Base-by-base conservation (phyloP, 2,113 vertebrate species). In the Rousettus leschenaultii region DNA sequence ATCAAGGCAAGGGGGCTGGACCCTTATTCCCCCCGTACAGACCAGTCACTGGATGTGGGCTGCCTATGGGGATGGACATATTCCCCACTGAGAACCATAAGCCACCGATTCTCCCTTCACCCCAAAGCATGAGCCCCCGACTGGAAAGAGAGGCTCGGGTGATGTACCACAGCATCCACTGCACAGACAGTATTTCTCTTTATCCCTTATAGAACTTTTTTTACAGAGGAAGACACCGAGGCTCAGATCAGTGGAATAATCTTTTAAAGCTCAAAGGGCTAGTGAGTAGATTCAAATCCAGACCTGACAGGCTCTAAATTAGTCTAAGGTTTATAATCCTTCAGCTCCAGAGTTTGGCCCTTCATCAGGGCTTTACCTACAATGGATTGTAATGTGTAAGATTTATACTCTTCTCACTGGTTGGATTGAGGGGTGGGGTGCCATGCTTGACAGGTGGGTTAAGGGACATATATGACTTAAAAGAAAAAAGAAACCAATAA, bases 101-200 rank as follows among this genome's bases (percentile, higher is more conserved):
- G 51, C 35, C 21, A 7, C 11, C 14, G 45, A 12, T 16, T 55
- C 30, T 57, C 16, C 10, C 10, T 0, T 18, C 16, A 35, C 35
- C 57, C 6, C 0, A 12, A 28, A 30, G 13, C 22, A 22, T 5
- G 11, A 28, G 22, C 24, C 13, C 65, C n/a, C 43, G 35, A 0
- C 1, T 21, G 12, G 80, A 61, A 85, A 43, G 26, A 85, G 61
- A n/a, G 5, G 21, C 2, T 48, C 53, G 33, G 13, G 24, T 30
- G 51, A 57, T 5, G 12, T 6, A 35, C 24, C 19, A 5, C 6
- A 53, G n/a, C 26, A 6, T 63, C n/a, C 26, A 19, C 61, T 22
- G 26, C 19, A 63, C 19, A 33, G 35, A 35, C 51, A 71, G 51
- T 0, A 26, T 61, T 79, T 89, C 35, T 19, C 26, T 78, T 35